These are phyloP conservation scores for Heliconius charithonia DNA, from an alignment of 2,888 invertebrate species.

Conservation along the genomic window DNA sequence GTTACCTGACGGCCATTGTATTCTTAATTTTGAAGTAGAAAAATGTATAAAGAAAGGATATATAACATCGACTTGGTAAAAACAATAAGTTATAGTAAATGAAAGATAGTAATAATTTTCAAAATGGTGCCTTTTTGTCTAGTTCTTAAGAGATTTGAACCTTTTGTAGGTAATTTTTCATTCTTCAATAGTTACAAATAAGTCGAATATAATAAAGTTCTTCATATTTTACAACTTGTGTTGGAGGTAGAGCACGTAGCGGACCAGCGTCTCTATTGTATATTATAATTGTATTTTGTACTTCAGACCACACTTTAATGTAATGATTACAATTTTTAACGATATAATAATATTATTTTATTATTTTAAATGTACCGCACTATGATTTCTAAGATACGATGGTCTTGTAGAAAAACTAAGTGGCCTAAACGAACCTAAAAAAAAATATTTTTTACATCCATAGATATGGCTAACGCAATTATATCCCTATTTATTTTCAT, in stretches of 20 bases:
- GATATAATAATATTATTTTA: too few species aligned
- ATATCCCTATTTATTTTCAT: too few species aligned
- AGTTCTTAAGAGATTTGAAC: not conserved
- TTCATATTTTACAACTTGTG: not conserved
- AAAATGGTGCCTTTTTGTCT: not conserved
- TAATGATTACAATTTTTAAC: not conserved
- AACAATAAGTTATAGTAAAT: conserved; percentile 5
- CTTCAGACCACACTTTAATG: not conserved
- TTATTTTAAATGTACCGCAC: too few species aligned
- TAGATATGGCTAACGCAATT: too few species aligned
- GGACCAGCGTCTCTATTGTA: not conserved
- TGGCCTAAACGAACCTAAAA: too few species aligned
- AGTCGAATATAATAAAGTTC: not conserved
- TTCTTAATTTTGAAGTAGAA: not conserved
- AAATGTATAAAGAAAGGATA: not conserved
- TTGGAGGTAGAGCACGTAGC: not conserved
- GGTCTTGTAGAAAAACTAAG: not conserved
- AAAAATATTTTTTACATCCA: too few species aligned
- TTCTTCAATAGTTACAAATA: not conserved
- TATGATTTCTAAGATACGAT: too few species aligned
- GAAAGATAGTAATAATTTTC: not conserved
- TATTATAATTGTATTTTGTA: not conserved
- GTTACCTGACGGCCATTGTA: not conserved
- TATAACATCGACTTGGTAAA: not conserved
- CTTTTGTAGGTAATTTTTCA: not conserved